Percentiles rank a stretch among this genome's conserved stretches.
These are phyloP conservation scores for Achlya flavicornis DNA, from an alignment of 2,888 invertebrate genomes.

Conservation along the genomic window DNA sequence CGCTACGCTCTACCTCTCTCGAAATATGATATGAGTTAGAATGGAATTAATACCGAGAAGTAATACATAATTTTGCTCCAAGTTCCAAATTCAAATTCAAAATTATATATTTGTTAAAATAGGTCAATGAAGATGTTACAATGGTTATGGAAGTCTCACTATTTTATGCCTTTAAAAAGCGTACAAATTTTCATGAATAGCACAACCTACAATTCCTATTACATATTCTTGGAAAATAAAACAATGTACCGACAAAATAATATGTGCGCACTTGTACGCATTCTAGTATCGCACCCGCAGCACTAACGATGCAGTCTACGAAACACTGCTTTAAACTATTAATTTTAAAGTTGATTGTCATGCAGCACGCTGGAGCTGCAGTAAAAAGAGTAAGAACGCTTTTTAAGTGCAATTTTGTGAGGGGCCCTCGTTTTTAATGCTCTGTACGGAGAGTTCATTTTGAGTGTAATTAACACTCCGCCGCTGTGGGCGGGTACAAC, in stretches of 20 bases:
- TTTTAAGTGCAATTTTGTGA: slow-evolving; percentile 12
- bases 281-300: background rate
- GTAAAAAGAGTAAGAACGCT: slow-evolving; percentile 10
- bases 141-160: no score
- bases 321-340: background rate
- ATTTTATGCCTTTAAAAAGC: no score
- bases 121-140: no score
- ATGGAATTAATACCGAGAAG: no score
- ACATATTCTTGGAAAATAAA: background rate
- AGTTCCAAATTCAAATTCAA: no score
- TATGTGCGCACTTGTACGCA: background rate
- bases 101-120: no score
- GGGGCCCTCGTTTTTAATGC: slow-evolving; percentile 18
- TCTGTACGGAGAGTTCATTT: slow-evolving; percentile 24
- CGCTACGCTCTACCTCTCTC: no score
- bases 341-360: slow-evolving; percentile 12
- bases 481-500: slow-evolving; percentile 19
- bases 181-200: no score
- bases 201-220: no score
- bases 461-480: slow-evolving; percentile 33
- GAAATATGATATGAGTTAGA: no score
- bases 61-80: no score
- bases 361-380: background rate
- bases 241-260: background rate
- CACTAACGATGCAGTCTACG: background rate